Base-by-base conservation (phyloP, 2,797 vertebrate genomes). In the Lycodopsis pacificus region DNA sequence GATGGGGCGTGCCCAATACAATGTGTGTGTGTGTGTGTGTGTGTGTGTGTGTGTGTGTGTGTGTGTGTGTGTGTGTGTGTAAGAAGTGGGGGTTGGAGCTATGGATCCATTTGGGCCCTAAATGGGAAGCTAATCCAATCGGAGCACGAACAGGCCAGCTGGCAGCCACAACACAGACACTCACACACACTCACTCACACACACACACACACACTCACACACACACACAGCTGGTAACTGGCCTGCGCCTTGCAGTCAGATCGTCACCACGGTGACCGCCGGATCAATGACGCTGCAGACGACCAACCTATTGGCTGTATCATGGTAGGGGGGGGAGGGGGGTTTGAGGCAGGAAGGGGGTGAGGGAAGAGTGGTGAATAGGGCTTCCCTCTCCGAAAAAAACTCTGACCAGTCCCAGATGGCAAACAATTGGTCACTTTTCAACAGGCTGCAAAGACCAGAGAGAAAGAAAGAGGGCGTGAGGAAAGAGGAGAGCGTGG, bases 111-210 rank as follows among this genome's bases (percentile, higher is more conserved):
- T 91, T 92, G 89, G 89, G 86, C 83, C 61, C 65, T 94, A 93
- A 93, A 94, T 89, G 91, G 89, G 89, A 85, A 86, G 80, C 83
- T 95, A 95, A 95, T 95, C 93, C 92, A 94, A 93, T 95, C 73
- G 89, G 71, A 84, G 88, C 77, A 89, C 73, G 65, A 89, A 93
- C 71, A 88, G 78, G 86, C 94, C 94, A 95, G 93, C 94, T 95
- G 94, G 92, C 89, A 93, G 89, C 78, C 88, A 87, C 72, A 68
- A 81, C 83, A 77, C 82, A 89, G 82, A 78, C 79, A 81, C 71
- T 83, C 75, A 81, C 76, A 71, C 77, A 77, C 82, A 88, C 83
- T 77, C 79, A 81, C 71, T 83, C 75, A 81, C 76, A 71, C 77
- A 77, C 82, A 88, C 83, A 88, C 78, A 78, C 76, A 81, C 74